Evolutionary conservation across 2,888 invertebrate genomes (phyloP).

Genomic region (Sphinx pinastri): DNA sequence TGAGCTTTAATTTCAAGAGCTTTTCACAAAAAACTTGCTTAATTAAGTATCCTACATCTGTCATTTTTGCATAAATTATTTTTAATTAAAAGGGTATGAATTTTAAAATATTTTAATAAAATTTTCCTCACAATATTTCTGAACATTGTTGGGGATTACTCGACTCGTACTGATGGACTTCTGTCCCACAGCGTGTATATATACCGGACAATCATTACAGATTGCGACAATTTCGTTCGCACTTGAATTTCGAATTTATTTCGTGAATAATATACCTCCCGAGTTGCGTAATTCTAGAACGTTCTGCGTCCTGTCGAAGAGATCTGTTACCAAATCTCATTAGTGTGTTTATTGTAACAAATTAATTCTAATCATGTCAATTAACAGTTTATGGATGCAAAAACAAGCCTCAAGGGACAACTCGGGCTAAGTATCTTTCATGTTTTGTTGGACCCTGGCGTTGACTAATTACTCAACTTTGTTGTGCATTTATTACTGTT

Average conservation of each 20-base stretch:
- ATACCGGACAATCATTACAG: conserved; percentile 20
- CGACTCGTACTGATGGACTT: conserved; percentile 10
- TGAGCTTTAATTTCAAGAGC: too few relatives aligned
- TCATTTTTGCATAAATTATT: too few relatives aligned
- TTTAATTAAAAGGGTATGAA: too few relatives aligned
- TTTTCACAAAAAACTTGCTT: too few relatives aligned
- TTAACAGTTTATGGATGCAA: neutral
- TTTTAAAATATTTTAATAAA: neutral
- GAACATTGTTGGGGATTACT: conserved; percentile 12
- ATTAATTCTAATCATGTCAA: conserved; percentile 13
- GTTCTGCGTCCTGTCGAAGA: neutral
- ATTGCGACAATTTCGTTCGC: conserved; percentile 19
- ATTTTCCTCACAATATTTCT: conserved; percentile 19
- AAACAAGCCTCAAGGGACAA: neutral
- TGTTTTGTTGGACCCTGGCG: neutral
- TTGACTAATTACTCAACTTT: neutral
- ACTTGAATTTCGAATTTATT: conserved; percentile 18
- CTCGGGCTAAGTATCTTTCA: neutral
- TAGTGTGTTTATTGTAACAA: conserved; percentile 17
- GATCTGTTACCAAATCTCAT: conserved; percentile 18
- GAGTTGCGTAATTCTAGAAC: conserved; percentile 19
- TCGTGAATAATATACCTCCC: conserved; percentile 13
- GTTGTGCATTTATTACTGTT: neutral
- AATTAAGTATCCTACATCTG: too few relatives aligned
- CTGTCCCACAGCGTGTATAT: conserved; percentile 7